Evolutionary conservation across 2,888 invertebrate genomes (phyloP).

Genomic region (Epicampocera succincta): DNA sequence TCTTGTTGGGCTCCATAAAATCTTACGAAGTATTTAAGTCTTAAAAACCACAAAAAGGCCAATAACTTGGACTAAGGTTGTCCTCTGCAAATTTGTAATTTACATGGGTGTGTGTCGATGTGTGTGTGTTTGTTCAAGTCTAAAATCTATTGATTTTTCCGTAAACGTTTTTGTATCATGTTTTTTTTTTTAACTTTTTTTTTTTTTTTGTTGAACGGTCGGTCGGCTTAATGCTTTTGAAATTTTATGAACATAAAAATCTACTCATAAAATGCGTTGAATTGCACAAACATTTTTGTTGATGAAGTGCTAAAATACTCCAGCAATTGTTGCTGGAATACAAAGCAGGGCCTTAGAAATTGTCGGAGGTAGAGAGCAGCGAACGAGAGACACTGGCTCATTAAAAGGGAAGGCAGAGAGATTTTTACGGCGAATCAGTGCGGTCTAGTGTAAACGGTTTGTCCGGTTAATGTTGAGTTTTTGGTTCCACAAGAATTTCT

Average conservation of each 20-base stretch:
- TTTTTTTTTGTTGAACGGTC: slow-evolving; percentile 2
- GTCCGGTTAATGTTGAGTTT: background rate
- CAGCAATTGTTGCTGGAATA: slow-evolving; percentile 17
- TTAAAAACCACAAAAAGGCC: slow-evolving; percentile 26
- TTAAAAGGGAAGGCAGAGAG: background rate
- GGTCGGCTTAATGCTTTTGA: slow-evolving; percentile 55
- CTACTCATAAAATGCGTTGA: slow-evolving; percentile 62
- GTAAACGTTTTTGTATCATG: background rate
- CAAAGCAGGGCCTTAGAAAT: background rate
- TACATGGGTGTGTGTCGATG: slow-evolving; percentile 4
- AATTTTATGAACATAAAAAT: slow-evolving; percentile 59
- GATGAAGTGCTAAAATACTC: slow-evolving; percentile 59
- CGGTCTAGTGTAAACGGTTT: slow-evolving; percentile 1
- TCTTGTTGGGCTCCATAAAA: slow-evolving; percentile 3
- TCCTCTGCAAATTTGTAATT: slow-evolving; percentile 2
- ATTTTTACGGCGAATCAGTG: background rate
- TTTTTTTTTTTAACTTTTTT: background rate
- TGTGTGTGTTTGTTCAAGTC: slow-evolving; percentile 34
- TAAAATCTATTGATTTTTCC: slow-evolving; percentile 57
- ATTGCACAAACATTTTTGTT: slow-evolving; percentile 52
- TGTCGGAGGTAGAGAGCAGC: background rate
- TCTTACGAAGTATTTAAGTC: slow-evolving; percentile 42
- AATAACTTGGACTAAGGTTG: slow-evolving; percentile 31
- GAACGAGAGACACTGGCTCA: background rate
- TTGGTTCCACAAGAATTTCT: slow-evolving; percentile 26